These are phyloP conservation scores for Rutilus rutilus DNA, from an alignment of 2,113 vertebrate genomes.

Conservation along the genomic window DNA sequence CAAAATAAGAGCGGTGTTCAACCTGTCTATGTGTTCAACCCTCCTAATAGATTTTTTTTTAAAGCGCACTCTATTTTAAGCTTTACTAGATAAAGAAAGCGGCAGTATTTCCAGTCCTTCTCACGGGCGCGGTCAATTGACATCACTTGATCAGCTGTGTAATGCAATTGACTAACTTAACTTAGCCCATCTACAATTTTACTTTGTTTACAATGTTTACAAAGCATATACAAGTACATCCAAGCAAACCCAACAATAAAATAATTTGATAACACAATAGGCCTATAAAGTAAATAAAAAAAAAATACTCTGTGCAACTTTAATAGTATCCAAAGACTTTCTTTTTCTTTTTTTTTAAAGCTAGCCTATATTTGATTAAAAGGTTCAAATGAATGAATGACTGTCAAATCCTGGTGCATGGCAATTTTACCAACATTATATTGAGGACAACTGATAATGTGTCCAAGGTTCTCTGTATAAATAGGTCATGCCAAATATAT, in stretches of 20 bases:
- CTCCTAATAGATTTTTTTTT: too few relatives aligned
- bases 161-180: not conserved
- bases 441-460: not conserved
- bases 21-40: too few relatives aligned
- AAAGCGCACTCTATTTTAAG: not conserved
- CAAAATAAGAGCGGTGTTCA: not conserved
- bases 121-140: too few relatives aligned
- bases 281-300: not conserved
- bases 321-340: not conserved
- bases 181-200: not conserved
- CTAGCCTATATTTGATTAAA: not conserved
- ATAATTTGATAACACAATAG: not conserved
- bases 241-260: not conserved
- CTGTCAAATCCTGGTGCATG: not conserved
- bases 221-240: not conserved
- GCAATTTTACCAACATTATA: not conserved
- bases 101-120: not conserved
- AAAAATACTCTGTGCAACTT: not conserved
- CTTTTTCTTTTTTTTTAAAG: not conserved
- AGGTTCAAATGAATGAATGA: not conserved
- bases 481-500: slow-evolving; percentile 6
- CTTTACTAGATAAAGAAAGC: too few relatives aligned
- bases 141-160: not conserved
- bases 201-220: not conserved
- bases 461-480: not conserved